phyloP scores from a whole-genome alignment of 2,888 invertebrate species.

The Cenopis cana region DNA sequence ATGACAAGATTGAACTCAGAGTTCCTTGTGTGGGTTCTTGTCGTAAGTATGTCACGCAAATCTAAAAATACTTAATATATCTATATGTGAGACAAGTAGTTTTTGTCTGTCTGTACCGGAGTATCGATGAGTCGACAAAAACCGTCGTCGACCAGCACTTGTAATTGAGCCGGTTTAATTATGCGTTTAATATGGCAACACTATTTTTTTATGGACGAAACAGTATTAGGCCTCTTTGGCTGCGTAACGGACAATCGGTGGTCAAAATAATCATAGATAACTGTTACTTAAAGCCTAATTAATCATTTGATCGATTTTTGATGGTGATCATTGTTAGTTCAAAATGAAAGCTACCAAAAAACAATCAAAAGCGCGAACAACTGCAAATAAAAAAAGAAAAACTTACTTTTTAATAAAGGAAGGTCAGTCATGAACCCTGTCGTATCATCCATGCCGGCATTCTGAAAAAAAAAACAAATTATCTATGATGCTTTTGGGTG shows the following conservation, averaged over 20 bases:
- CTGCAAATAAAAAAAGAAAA: constrained; percentile 7
- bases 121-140: constrained; percentile 48
- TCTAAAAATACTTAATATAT: neutral
- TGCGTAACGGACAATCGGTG: neutral
- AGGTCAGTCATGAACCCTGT: constrained; percentile 95
- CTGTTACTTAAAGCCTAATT: neutral
- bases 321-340: neutral
- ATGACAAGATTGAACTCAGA: no score
- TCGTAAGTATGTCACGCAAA: neutral
- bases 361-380: neutral
- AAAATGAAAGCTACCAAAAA: neutral
- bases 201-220: constrained; percentile 27
- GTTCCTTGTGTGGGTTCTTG: no score
- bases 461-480: constrained; percentile 81
- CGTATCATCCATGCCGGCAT: constrained; percentile 94
- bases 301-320: neutral
- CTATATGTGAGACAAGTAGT: neutral
- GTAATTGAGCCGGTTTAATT: constrained; percentile 47
- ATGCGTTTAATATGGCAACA: constrained; percentile 47
- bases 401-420: constrained; percentile 95
- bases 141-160: constrained; percentile 39
- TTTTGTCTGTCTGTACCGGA: constrained; percentile 34
- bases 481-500: constrained; percentile 15
- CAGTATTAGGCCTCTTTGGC: neutral
- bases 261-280: constrained; percentile 12